Evolutionary conservation across 2,888 invertebrate species (phyloP), one percentile per base, ranked within the genome.

Genomic region (Aquatica leii): DNA sequence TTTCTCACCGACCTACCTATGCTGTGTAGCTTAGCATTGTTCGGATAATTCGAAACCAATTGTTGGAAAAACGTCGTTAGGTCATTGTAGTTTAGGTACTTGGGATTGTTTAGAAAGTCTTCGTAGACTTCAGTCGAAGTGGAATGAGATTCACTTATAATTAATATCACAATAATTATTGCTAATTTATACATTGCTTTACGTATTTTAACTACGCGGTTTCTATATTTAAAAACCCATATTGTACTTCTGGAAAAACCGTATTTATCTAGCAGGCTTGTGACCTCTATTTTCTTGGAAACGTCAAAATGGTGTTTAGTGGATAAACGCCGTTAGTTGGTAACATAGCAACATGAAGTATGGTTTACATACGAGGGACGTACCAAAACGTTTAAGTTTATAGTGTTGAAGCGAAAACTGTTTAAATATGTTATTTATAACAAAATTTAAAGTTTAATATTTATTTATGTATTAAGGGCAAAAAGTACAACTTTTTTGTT

Each of bases 1-100:
- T 90, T 90, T 80, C 93, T 86, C 0, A 93, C 90, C 0, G 95
- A 94, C 76, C 91, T 88, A 0, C 99, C 99, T 50, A 97, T 88
- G 4, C 87, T 88, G 73, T 90, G 88, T 1, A 92, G 83, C 71
- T 87, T 88, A 0, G 89, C 90, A 53, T 92, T 80, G 63, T 87
- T 82, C 34, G 94, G 92, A 81, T 90, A 91, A 0, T 84, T 83
- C 37, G 83, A 78, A 69, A 86, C 86, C 24, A 94, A 81, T 40
- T 87, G 82, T 40, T 84, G 81, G 51, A 92, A 87, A 54, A 91
- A 78, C 67, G 85, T 84, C 40, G 88, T 86, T 43, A 94, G 82
- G 65, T 92, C 89, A 24, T 89, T 86, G 76, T 94, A 91, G 70
- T 87, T 86, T 11, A 86, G 86, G 77, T 95, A 94, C 68, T 86